A percentile compares a stretch with the other conserved stretches of the same genome.
Evolutionary conservation across 2,113 vertebrate species (phyloP).

Genomic region (Rallus limicola): DNA sequence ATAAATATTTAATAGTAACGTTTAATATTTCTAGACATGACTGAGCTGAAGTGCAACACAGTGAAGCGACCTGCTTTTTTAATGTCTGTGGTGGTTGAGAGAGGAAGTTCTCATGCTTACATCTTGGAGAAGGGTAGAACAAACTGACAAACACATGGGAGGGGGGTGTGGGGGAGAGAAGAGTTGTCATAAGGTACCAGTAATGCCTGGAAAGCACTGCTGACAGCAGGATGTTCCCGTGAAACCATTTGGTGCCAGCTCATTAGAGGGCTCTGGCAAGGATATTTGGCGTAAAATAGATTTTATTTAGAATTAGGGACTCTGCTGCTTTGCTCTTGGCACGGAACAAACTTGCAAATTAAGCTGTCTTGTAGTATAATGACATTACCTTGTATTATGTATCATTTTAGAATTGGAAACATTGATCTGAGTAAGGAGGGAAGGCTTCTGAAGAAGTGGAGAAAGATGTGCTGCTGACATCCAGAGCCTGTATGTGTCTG

Average conservation of each 20-base stretch:
- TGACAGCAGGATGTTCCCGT: slow-evolving; percentile 15
- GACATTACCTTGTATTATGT: slow-evolving; percentile 45
- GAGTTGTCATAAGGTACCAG: background rate
- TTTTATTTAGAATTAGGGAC: slow-evolving; percentile 59
- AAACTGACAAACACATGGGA: background rate
- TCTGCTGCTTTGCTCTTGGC: slow-evolving; percentile 47
- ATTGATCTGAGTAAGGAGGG: slow-evolving; percentile 47
- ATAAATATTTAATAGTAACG: background rate
- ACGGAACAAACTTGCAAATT: slow-evolving; percentile 61
- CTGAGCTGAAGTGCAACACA: background rate
- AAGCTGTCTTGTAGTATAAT: slow-evolving; percentile 65
- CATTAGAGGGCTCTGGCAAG: slow-evolving; percentile 67
- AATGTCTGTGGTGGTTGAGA: background rate
- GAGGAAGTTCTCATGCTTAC: slow-evolving; percentile 8
- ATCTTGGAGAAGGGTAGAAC: slow-evolving; percentile 3
- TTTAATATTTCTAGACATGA: background rate
- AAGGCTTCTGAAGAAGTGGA: slow-evolving; percentile 1
- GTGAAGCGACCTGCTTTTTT: background rate
- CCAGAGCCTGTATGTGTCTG: rapidly evolving
- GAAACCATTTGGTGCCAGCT: slow-evolving; percentile 59
- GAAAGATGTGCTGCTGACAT: background rate
- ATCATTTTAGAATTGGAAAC: slow-evolving; percentile 58
- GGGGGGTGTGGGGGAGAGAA: background rate
- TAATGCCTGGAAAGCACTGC: slow-evolving; percentile 36
- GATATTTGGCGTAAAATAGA: slow-evolving; percentile 53